A percentile compares a stretch with the other conserved stretches of the same genome.
Conservation (phyloP, 37 sponge, comb jelly and placozoan species). For the Hexactinellida sp. region DNA sequence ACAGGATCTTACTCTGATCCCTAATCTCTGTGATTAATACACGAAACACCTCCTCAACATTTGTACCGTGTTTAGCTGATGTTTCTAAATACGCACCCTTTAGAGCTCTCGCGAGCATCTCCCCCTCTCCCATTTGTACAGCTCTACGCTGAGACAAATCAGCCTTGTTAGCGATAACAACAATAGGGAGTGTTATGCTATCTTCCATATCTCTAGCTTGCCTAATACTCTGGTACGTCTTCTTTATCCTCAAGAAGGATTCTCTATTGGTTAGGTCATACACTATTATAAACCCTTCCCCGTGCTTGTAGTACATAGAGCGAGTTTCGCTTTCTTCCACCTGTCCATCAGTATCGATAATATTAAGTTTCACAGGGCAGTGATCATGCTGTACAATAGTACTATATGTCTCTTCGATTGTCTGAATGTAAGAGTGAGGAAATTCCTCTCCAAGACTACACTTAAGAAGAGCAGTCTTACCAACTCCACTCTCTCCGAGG, state of each 20-base stretch:
- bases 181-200: neutral
- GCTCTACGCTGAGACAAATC: neutral
- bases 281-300: neutral
- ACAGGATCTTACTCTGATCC: neutral
- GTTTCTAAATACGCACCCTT: neutral
- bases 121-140: conserved; percentile 9
- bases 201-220: neutral
- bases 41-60: neutral
- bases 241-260: neutral
- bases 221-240: neutral
- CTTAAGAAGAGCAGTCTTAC: neutral
- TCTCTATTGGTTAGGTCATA: neutral
- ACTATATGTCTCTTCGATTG: neutral
- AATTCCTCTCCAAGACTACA: neutral
- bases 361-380: neutral
- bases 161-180: neutral
- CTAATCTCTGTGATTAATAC: neutral
- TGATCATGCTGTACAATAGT: neutral
- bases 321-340: neutral
- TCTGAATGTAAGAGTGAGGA: neutral
- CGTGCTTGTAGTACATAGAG: neutral
- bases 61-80: neutral
- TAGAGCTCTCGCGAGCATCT: neutral
- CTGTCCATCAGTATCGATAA: neutral
- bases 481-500: neutral